These are phyloP conservation scores for Pristionchus entomophagus DNA, from an alignment of 2,888 invertebrate species.

Conservation along the genomic window DNA sequence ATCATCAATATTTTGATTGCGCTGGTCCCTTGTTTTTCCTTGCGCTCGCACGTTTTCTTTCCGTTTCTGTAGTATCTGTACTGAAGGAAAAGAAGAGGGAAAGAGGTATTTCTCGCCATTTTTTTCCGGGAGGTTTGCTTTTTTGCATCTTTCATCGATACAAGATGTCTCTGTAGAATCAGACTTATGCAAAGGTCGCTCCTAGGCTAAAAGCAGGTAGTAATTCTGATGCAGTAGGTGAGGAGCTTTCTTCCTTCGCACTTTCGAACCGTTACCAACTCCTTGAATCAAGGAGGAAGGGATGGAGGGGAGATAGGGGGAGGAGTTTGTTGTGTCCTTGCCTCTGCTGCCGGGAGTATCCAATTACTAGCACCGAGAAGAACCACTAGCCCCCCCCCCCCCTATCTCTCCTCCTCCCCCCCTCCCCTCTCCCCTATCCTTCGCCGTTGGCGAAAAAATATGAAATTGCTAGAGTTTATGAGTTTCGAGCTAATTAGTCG, in stretches of 20 bases:
- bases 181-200: background rate
- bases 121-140: no score
- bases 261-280: background rate
- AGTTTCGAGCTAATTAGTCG: no score
- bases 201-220: background rate
- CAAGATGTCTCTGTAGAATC: background rate
- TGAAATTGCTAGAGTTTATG: no score
- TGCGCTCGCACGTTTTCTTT: no score
- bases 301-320: background rate
- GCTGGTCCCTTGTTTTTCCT: no score
- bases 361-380: slow-evolving; percentile 2
- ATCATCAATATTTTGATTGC: no score
- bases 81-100: no score
- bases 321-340: slow-evolving; percentile 10
- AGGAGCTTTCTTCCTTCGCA: background rate
- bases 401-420: background rate
- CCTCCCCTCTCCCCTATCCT: background rate
- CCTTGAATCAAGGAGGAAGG: background rate
- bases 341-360: slow-evolving; percentile 10
- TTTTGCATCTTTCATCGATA: no score
- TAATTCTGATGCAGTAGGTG: slow-evolving; percentile 36
- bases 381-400: background rate
- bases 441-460: no score
- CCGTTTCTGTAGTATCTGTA: no score
- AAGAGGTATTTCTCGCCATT: no score